phyloP scores from a whole-genome alignment of 2,797 vertebrate genomes.

The Hippoglossus hippoglossus region DNA sequence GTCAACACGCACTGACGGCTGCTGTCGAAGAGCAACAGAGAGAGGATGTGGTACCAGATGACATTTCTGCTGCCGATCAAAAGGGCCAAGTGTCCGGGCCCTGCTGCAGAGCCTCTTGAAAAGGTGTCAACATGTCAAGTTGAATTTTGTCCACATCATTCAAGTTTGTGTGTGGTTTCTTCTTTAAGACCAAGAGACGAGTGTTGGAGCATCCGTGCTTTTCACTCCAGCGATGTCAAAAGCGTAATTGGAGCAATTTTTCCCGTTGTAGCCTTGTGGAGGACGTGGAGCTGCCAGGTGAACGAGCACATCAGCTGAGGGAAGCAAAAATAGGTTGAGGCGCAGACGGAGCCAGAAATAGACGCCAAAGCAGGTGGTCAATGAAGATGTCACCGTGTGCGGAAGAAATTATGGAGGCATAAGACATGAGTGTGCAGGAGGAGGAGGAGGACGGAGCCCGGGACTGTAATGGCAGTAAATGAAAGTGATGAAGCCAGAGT shows the following conservation, averaged over 20 bases:
- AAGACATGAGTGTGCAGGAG: conserved; percentile 8
- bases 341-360: conserved; percentile 38
- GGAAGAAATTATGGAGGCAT: conserved; percentile 38
- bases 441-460: conserved; percentile 16
- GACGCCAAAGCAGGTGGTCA: conserved; percentile 44
- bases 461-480: conserved; percentile 57
- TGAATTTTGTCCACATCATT: conserved; percentile 26
- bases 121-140: conserved; percentile 59
- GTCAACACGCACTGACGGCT: neutral
- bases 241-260: conserved; percentile 15
- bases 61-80: conserved; percentile 9
- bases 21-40: neutral
- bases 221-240: conserved; percentile 18
- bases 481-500: conserved; percentile 63
- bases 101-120: neutral
- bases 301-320: neutral
- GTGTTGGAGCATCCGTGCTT: neutral
- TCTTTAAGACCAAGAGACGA: conserved; percentile 18
- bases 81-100: conserved; percentile 6
- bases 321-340: neutral
- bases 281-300: neutral
- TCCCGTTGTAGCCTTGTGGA: neutral
- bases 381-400: conserved; percentile 45
- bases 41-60: conserved; percentile 1
- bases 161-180: conserved; percentile 19